A percentile compares a stretch with the other conserved stretches of the same genome.
These are phyloP conservation scores for Sebastes kiyomatsui DNA, from an alignment of 2,797 vertebrate genomes.

Conservation along the genomic window DNA sequence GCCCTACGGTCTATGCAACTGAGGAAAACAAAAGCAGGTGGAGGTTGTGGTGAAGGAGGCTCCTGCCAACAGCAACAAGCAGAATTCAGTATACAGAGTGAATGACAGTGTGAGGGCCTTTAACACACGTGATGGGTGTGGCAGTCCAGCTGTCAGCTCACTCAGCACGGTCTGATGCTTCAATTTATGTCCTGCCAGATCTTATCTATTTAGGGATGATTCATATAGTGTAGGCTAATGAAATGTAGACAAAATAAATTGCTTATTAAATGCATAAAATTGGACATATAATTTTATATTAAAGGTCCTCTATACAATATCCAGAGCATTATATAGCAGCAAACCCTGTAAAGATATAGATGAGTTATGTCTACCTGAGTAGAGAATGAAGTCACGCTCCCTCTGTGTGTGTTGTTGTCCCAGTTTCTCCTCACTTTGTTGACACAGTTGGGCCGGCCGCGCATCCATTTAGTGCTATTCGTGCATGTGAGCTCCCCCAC, in stretches of 20 bases:
- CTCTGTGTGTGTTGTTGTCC: no score
- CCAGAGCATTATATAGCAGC: no score
- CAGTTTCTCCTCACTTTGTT: no score
- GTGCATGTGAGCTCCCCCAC: no score
- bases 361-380: no score
- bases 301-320: no score
- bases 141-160: constrained; percentile 17
- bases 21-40: constrained; percentile 33
- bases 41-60: neutral
- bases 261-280: no score
- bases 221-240: neutral
- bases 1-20: neutral
- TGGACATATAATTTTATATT: no score
- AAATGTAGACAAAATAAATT: neutral
- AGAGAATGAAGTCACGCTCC: no score
- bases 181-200: neutral
- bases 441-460: no score
- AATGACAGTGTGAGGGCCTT: neutral
- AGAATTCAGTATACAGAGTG: neutral
- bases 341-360: no score
- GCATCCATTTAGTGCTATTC: no score
- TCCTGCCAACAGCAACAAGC: neutral
- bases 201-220: neutral
- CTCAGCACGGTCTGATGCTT: constrained; percentile 1
- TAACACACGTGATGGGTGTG: constrained; percentile 2